Evolutionary conservation across 2,888 invertebrate species (phyloP).

Genomic region (Temnothorax ravouxi): DNA sequence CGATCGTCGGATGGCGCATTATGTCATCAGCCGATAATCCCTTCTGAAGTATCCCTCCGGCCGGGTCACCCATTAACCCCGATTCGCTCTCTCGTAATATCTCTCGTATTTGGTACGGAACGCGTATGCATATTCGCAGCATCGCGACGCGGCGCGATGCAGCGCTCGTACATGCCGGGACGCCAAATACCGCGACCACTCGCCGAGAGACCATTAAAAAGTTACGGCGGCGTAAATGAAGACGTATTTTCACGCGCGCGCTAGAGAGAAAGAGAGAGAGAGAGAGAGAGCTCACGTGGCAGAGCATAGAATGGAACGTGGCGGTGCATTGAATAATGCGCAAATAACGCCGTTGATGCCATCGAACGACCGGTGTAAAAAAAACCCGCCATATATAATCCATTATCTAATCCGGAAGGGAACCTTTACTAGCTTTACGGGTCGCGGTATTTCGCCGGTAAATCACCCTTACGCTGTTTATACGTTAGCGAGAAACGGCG

Average conservation of each 20-base stretch:
- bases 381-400: conserved; percentile 41
- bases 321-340: conserved; percentile 25
- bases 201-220: conserved; percentile 78
- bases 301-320: conserved; percentile 12
- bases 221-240: conserved; percentile 80
- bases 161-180: conserved; percentile 32
- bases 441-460: conserved; percentile 4
- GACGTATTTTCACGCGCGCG: conserved; percentile 71
- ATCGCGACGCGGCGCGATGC: conserved; percentile 31
- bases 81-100: conserved; percentile 68
- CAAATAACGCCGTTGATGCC: conserved; percentile 42
- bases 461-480: conserved; percentile 44
- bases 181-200: conserved; percentile 65
- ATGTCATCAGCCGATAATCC: conserved; percentile 48
- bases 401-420: conserved; percentile 42
- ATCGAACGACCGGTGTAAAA: conserved; percentile 49
- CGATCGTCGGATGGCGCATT: conserved; percentile 36
- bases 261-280: neutral
- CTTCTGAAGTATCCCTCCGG: conserved; percentile 28
- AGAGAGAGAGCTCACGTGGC: neutral
- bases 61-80: conserved; percentile 67
- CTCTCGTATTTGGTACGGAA: conserved; percentile 56
- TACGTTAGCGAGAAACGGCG: conserved; percentile 10
- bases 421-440: conserved; percentile 14
- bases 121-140: conserved; percentile 25